Base-by-base conservation (phyloP, 2,113 vertebrate genomes). In the Daboia siamensis region DNA sequence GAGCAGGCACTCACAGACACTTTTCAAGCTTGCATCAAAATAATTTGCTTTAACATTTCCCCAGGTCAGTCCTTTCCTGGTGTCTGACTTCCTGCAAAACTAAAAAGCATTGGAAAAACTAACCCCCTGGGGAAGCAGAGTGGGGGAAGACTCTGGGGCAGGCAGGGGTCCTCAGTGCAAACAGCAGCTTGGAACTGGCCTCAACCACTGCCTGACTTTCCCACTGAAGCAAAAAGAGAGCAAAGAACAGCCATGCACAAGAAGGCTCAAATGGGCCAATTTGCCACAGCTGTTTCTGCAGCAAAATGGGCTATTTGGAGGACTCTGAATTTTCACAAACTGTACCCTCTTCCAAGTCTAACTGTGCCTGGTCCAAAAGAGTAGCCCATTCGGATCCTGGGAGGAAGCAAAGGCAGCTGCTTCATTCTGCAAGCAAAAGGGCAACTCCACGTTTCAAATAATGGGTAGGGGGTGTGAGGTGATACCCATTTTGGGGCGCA, bases 401-500 rank as follows among this genome's bases (percentile, higher is more conserved):
- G 56, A 21, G 33, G 46, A 33, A 0, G 15, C 46, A 52, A 24
- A 1, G n/a, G 56, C 57, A 52, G 56, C 29, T 1, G 10, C 57
- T 39, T 46, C 80, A 46, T 85, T 46, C 44, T 85, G 39, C 39
- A 46, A 44, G 9, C 33, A 46, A 44, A n/a, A 17, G 69, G 39
- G 44, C 44, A 23, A 44, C 74, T 8, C 13, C 80, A 1, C 24
- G 20, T 15, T 86, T 8, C 44, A 26, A 74, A 33, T 11, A 10
- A 13, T 2, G 85, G 44, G n/a, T 2, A 21, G 20, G 1, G 9
- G 4, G 1, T 2, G 0, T 44, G 20, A 23, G 4, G 39, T 0
- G 85, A 9, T n/a, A 69, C 64, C 33, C 13, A 2, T 80, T 39
- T 44, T 21, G 0, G 3, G 33, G 33, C 3, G 1, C 33, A 44